Evolutionary conservation across 2,113 vertebrate species (phyloP).

Genomic region (Takifugu bimaculatus): DNA sequence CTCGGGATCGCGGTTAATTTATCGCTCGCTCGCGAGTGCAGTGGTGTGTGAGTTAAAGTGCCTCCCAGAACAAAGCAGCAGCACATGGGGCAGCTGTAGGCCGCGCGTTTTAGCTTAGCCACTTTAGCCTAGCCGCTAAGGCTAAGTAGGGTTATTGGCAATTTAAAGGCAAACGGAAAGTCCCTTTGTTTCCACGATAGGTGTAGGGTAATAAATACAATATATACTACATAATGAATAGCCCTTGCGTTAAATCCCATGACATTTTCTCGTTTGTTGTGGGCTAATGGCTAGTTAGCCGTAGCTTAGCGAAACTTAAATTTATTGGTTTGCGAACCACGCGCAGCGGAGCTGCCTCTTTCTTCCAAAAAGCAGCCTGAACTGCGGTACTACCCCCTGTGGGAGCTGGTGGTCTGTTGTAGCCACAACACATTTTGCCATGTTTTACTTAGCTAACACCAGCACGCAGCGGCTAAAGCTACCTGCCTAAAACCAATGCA

Average conservation of each 20-base stretch:
- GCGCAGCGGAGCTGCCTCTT: not conserved
- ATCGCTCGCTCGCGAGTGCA: conserved; percentile 51
- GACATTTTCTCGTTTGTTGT: conserved; percentile 43
- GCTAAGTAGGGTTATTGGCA: not conserved
- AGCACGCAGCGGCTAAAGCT: conserved; percentile 44
- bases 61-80: conserved; percentile 85
- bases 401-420: not conserved
- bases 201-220: not conserved
- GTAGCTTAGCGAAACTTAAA: not conserved
- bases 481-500: conserved; percentile 20
- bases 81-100: conserved; percentile 84
- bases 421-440: conserved; percentile 3
- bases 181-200: not conserved
- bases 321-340: not conserved
- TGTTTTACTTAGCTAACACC: conserved; percentile 43
- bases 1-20: conserved; percentile 31
- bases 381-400: not conserved
- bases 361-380: not conserved
- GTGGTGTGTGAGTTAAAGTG: conserved; percentile 79
- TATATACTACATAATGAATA: no score
- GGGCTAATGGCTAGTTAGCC: conserved; percentile 31
- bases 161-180: no score
- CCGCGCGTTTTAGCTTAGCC: conserved; percentile 69
- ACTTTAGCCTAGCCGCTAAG: conserved; percentile 36
- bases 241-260: conserved; percentile 5